Evolutionary conservation across 1,140 invertebrate species (phyloP), one percentile per base, ranked within the genome.

Genomic region (Nixonia krombeini): DNA sequence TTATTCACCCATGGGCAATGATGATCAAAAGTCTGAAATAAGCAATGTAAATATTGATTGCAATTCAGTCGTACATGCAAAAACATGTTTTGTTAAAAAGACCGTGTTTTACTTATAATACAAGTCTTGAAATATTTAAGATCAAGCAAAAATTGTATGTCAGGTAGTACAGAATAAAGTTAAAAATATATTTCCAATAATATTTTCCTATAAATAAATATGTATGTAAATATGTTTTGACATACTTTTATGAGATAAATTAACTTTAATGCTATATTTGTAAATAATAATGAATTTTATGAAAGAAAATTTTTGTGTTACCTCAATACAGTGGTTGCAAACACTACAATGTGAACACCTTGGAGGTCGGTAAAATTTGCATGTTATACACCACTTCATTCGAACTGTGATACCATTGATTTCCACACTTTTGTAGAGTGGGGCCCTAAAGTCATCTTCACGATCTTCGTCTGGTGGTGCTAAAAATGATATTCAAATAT

Each of bases 1-100:
- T 99, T 99, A 86, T 99, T 99, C 68, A 99, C 95, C 98, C 98
- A 99, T 45, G 98, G 98, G 87, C 98, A 99, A 86, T 99, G 98
- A 89, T 99, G 98, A 87, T 99, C 98, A 86, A 99, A 99, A 23
- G 96, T 99, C 94, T 99, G 88, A 56, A 93, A 91, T 66, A 79
- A 79, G n/a, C n/a, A n/a, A n/a, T n/a, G n/a, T n/a, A n/a, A n/a
- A n/a, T n/a, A n/a, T n/a, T n/a, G n/a, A n/a, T n/a, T n/a, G n/a
- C n/a, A n/a, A n/a, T n/a, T n/a, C n/a, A n/a, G n/a, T n/a, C n/a
- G n/a, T n/a, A n/a, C n/a, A n/a, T n/a, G n/a, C n/a, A n/a, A n/a
- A n/a, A n/a, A n/a, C n/a, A n/a, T n/a, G n/a, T n/a, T n/a, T n/a
- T n/a, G n/a, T n/a, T n/a, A n/a, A n/a, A n/a, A n/a, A n/a, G n/a